Evolutionary conservation across 2,113 vertebrate species (phyloP).

Genomic region (Oenanthe oenanthe): DNA sequence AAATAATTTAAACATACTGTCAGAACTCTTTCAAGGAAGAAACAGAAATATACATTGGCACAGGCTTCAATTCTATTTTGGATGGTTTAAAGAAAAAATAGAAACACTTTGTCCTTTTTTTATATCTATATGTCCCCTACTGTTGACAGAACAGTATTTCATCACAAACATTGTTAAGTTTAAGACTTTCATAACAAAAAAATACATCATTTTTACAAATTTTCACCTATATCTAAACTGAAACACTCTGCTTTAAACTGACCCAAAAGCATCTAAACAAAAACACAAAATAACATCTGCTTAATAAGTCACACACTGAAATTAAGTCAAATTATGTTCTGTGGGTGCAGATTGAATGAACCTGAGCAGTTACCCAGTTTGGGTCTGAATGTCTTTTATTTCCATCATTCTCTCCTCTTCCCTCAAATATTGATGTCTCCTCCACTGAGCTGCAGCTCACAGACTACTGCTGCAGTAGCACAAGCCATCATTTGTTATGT

Average conservation of each 20-base stretch:
- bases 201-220: rapidly evolving
- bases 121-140: rapidly evolving
- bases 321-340: neutral
- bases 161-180: neutral
- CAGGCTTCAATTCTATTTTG: neutral
- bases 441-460: neutral
- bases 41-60: neutral
- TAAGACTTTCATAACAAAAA: neutral
- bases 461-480: neutral
- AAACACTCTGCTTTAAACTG: neutral
- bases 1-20: neutral
- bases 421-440: neutral
- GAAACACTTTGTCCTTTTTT: neutral
- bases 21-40: neutral
- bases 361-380: neutral
- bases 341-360: neutral
- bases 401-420: neutral
- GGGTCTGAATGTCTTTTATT: neutral
- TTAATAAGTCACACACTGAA: neutral
- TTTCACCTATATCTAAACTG: neutral
- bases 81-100: neutral
- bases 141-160: neutral
- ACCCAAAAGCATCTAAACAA: neutral
- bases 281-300: neutral
- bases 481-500: neutral